Evolutionary conservation across 2,113 vertebrate species (phyloP), one percentile per base, ranked within the genome.

Genomic region (Cacatua alba): DNA sequence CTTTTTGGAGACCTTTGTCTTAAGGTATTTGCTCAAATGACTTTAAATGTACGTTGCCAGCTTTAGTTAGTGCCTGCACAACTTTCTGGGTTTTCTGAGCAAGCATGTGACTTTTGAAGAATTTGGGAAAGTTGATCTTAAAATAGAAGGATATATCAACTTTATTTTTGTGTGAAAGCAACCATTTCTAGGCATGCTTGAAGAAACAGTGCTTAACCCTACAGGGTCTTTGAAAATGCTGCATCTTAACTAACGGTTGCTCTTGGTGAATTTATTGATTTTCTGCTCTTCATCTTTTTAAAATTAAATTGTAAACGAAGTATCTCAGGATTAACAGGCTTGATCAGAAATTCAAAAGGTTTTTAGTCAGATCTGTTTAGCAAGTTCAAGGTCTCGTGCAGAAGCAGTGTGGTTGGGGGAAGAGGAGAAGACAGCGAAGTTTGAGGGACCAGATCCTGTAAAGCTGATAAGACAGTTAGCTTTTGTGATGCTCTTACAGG

Each of bases 91-190:
- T 53, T 88, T 48, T 78, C 55, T 82, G 80, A 84, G 86, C 68
- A 84, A 72, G 29, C 86, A 78, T 17, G 46, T 83, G 80, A 81
- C 86, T 86, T 72, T 69, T 7, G 31, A 81, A 90, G 68, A 70
- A 88, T 49, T 82, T 51, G 59, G 33, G 49, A 77, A 65, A 94
- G 67, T 80, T 0, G 1, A 1, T 79, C 78, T 90, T 79, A 92
- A 96, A 92, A 78, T 72, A 93, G 85, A 85, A 93, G 18, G 62
- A n/a, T 72, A 75, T 35, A 44, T 92, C n/a, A 39, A 71, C 29
- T 90, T 82, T 60, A 60, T 79, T 95, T 92, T 88, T 93, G 25
- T 71, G 69, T 71, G 63, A 74, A 88, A 86, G 59, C 3, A 6
- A 7, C 41, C 10, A 9, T 88, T 88, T 94, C 57, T 76, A 43